These are phyloP conservation scores for Botrylloides violaceus DNA, from an alignment of 23 tunicate species.

Conservation along the genomic window DNA sequence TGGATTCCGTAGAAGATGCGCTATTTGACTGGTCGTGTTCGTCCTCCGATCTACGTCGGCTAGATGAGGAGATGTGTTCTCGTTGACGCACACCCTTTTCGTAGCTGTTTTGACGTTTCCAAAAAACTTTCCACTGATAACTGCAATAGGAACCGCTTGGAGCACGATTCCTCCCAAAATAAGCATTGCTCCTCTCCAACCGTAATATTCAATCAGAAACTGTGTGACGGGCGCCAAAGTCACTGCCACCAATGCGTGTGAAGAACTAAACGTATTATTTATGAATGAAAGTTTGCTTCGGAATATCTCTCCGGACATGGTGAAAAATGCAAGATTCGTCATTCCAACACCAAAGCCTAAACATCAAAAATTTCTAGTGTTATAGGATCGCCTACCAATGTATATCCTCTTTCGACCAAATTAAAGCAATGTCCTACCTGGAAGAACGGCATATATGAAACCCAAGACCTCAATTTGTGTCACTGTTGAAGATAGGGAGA, in stretches of 20 bases:
- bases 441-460: background rate
- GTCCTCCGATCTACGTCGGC: background rate
- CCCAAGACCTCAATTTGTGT: background rate
- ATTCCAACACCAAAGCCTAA: conserved; percentile 9
- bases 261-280: conserved; percentile 10
- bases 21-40: background rate
- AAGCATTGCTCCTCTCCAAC: conserved; percentile 12
- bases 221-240: conserved; percentile 11
- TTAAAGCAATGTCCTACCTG: too few relatives aligned
- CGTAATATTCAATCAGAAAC: background rate
- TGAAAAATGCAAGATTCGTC: conserved; percentile 1
- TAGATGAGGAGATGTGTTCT: background rate
- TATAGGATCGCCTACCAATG: too few relatives aligned
- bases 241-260: background rate
- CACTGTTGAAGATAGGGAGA: background rate
- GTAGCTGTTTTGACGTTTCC: background rate
- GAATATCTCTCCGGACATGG: conserved; percentile 4
- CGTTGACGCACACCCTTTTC: background rate
- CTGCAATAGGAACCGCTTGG: background rate
- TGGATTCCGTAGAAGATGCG: background rate
- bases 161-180: background rate
- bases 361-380: too few relatives aligned
- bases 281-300: background rate
- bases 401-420: too few relatives aligned
- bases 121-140: background rate